phyloP scores from a whole-genome alignment of 2,113 vertebrate genomes.

The Microtus montanus region DNA sequence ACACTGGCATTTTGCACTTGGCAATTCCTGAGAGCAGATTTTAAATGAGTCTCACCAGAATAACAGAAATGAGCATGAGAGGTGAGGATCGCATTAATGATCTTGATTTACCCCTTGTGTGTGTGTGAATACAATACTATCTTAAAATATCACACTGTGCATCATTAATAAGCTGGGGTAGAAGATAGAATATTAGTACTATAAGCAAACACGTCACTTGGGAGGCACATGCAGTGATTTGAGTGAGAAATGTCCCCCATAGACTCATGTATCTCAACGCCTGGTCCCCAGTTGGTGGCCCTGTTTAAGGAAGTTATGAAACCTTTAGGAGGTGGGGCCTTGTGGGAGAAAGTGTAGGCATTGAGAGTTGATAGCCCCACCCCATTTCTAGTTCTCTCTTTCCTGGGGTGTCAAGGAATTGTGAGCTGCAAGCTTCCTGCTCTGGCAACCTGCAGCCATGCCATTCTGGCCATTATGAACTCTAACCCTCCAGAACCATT shows the following conservation, averaged over 20 bases:
- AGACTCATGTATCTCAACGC: not conserved
- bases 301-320: not conserved
- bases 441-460: not conserved
- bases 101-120: not conserved
- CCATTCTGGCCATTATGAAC: not conserved
- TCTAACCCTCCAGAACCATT: not conserved
- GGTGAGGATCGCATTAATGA: not conserved
- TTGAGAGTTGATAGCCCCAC: not conserved
- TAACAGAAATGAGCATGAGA: not conserved
- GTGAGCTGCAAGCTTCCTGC: not conserved
- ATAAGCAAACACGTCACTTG: not conserved
- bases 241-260: not conserved
- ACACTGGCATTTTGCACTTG: not conserved
- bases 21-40: not conserved
- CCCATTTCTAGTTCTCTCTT: not conserved
- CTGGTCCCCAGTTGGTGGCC: not conserved
- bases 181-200: not conserved
- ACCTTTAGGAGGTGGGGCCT: not conserved
- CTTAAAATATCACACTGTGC: not conserved
- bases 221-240: not conserved
- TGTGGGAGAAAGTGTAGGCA: not conserved
- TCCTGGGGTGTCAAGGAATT: not conserved
- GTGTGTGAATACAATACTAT: not conserved
- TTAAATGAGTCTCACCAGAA: not conserved
- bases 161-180: not conserved